These are phyloP conservation scores for Coptodon rendalli DNA, from an alignment of 2,113 vertebrate genomes.

Conservation along the genomic window DNA sequence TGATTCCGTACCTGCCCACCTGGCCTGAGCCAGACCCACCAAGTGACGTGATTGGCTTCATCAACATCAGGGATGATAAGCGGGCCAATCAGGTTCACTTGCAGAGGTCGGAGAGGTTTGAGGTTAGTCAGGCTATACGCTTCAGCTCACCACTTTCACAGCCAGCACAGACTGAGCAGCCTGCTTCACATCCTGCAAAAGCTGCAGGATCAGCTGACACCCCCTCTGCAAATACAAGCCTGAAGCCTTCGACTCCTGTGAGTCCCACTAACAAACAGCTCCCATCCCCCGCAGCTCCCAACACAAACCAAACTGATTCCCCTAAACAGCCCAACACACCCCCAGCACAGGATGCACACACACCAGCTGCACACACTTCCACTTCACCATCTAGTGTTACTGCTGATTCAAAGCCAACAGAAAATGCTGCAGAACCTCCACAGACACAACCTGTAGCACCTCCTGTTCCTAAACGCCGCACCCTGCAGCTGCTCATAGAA, in stretches of 20 bases:
- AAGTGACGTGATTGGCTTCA: conserved; percentile 92
- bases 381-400: background rate
- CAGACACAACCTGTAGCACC: background rate
- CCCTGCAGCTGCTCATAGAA: conserved; percentile 70
- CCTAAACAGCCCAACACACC: background rate
- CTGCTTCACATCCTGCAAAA: background rate
- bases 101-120: conserved; percentile 73
- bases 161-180: background rate
- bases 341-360: background rate
- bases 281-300: background rate
- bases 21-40: conserved; percentile 94
- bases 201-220: background rate
- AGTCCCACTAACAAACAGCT: background rate
- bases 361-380: background rate
- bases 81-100: conserved; percentile 70
- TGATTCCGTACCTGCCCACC: conserved; percentile 90
- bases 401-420: background rate
- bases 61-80: conserved; percentile 83
- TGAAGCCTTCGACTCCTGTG: background rate
- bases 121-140: conserved; percentile 79
- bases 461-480: conserved; percentile 86
- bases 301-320: conserved; percentile 7
- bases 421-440: background rate
- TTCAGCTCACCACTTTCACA: conserved; percentile 59
- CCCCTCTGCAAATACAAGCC: background rate